Conservation (phyloP, 2,113 vertebrate species). For the Myotis lucifugus region DNA sequence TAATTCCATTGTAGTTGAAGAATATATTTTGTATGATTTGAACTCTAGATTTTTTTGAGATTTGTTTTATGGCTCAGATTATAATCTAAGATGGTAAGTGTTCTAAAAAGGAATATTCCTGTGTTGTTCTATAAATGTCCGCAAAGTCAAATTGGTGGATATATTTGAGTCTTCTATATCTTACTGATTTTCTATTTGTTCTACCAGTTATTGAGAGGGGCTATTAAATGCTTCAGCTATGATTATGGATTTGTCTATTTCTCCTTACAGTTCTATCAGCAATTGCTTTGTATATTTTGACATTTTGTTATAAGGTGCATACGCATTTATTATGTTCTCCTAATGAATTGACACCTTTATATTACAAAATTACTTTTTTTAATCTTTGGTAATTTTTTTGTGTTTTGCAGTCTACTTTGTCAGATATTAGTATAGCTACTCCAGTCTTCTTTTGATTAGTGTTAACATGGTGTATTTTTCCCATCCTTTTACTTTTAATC, state of each 20-base stretch:
- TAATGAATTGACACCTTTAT: not conserved
- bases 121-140: not conserved
- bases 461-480: not conserved
- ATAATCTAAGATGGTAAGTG: not conserved
- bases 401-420: not conserved
- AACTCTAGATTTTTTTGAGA: not conserved
- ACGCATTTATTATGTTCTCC: not conserved
- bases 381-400: not conserved
- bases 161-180: not conserved
- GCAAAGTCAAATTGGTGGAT: not conserved
- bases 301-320: not conserved
- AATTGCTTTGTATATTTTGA: not conserved
- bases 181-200: not conserved
- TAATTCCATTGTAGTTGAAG: not conserved
- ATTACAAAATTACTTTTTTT: not conserved
- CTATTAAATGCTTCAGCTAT: not conserved
- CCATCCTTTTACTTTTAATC: not conserved
- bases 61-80: not conserved
- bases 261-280: not conserved
- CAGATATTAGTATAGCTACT: not conserved
- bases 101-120: not conserved
- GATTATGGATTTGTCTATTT: not conserved
- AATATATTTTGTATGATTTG: not conserved
- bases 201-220: not conserved
- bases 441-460: not conserved